phyloP scores from a whole-genome alignment of 2,113 vertebrate species.

The Carassius carassius region DNA sequence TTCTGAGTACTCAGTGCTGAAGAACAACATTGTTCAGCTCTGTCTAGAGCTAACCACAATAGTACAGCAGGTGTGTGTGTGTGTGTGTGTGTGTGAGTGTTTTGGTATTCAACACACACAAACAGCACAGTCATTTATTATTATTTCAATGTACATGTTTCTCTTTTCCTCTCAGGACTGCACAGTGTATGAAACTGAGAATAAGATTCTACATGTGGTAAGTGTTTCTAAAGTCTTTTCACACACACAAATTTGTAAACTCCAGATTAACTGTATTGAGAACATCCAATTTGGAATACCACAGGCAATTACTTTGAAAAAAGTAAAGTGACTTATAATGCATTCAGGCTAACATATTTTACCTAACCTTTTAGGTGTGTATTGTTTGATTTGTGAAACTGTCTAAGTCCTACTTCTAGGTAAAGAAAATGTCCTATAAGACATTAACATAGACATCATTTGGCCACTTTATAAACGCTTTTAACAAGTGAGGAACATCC shows the following conservation, averaged over 20 bases:
- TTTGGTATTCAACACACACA: not conserved
- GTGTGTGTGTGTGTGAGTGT: conserved; percentile 5
- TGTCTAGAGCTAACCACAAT: conserved; percentile 85
- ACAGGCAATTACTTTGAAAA: not conserved
- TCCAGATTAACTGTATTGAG: not conserved
- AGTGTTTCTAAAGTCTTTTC: conserved; percentile 22
- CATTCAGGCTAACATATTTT: too few species aligned
- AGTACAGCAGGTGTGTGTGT: conserved; percentile 80
- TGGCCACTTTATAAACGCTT: not conserved
- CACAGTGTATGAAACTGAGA: conserved; percentile 56
- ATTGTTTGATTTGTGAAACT: not conserved
- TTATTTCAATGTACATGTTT: not conserved
- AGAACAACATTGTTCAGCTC: conserved; percentile 85
- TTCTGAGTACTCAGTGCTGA: conserved; percentile 84
- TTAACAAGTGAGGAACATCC: too few species aligned
- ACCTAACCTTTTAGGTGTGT: not conserved
- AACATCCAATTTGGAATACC: not conserved
- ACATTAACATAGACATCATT: not conserved
- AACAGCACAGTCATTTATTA: not conserved
- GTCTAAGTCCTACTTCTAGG: not conserved
- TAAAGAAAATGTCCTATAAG: not conserved
- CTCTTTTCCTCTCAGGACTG: conserved; percentile 48
- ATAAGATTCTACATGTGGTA: conserved; percentile 59
- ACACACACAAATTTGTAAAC: not conserved
- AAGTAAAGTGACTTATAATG: too few species aligned